Conservation (phyloP, 2,113 vertebrate species). For the Larimichthys polyactis region DNA sequence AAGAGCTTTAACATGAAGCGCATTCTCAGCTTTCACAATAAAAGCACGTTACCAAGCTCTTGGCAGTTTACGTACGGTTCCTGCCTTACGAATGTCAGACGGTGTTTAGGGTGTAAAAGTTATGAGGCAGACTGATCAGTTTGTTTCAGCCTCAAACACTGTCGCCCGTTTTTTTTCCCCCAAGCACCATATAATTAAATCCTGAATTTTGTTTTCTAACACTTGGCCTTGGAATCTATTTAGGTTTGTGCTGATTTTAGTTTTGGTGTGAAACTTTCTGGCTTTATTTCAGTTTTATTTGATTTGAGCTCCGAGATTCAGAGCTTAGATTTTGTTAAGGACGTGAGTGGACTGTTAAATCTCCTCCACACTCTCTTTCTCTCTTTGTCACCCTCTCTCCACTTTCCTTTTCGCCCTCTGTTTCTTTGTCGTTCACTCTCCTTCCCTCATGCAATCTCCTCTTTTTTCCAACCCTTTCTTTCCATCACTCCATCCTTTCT, state of each 20-base stretch:
- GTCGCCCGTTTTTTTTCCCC: background rate
- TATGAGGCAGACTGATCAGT: conserved; percentile 19
- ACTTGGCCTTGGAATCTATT: conserved; percentile 42
- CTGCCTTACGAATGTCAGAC: background rate
- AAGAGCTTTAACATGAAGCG: background rate
- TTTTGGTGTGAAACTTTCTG: conserved; percentile 47
- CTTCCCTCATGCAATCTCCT: background rate
- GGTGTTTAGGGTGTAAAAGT: conserved; percentile 15
- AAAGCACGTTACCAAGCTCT: background rate
- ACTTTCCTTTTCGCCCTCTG: conserved; percentile 2
- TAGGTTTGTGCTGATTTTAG: conserved; percentile 22
- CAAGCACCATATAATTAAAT: conserved; percentile 46
- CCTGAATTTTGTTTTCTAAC: conserved; percentile 48
- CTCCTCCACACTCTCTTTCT: conserved; percentile 1
- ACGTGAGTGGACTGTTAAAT: conserved; percentile 59
- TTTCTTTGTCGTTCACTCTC: conserved; percentile 2
- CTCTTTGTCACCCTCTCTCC: conserved; percentile 28
- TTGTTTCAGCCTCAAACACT: conserved; percentile 11
- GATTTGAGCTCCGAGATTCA: conserved; percentile 52
- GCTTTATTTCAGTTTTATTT: conserved; percentile 66
- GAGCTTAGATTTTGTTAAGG: conserved; percentile 57
- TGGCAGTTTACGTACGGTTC: background rate
- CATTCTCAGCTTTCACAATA: conserved; percentile 6
- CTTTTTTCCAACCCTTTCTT: background rate
- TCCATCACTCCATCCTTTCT: background rate